A percentile compares a stretch with the other conserved stretches of the same genome.
Evolutionary conservation across 2,797 vertebrate species (phyloP).

Genomic region (Nasua narica): DNA sequence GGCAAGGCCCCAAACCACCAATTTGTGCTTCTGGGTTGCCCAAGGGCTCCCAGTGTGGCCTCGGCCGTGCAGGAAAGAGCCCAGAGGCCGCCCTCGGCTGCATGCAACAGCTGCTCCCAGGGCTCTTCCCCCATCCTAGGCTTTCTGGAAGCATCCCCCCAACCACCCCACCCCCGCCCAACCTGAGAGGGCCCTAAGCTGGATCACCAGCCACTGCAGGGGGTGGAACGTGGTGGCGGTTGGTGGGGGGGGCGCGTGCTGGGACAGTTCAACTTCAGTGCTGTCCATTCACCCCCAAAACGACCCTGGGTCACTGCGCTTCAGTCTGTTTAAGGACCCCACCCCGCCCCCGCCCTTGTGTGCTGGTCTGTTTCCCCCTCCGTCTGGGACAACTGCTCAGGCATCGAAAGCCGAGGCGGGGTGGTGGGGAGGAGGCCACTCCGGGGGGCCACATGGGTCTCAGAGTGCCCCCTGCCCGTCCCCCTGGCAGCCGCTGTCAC

Average conservation of each 20-base stretch:
- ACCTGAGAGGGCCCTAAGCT: neutral
- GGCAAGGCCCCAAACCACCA: neutral
- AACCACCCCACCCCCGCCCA: neutral
- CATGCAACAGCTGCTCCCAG: neutral
- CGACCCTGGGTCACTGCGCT: neutral
- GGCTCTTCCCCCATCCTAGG: neutral
- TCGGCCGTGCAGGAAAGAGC: neutral
- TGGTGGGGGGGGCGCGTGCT: neutral
- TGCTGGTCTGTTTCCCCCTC: neutral
- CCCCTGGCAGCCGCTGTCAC: conserved; percentile 84
- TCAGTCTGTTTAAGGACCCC: neutral
- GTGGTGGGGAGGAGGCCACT: neutral
- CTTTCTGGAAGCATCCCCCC: conserved; percentile 39
- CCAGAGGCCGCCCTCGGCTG: neutral
- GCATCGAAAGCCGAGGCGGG: neutral
- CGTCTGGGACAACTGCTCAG: neutral
- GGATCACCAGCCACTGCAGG: neutral
- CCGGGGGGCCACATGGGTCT: neutral
- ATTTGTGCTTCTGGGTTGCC: conserved; percentile 65
- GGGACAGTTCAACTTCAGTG: neutral
- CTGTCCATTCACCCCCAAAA: neutral
- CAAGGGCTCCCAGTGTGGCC: neutral
- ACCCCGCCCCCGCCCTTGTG: neutral
- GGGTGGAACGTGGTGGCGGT: neutral
- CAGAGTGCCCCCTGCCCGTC: conserved; percentile 65